Evolutionary conservation across 2,888 invertebrate genomes (phyloP), one percentile per base, ranked within the genome.

Genomic region (Megaustenia siamemsis): DNA sequence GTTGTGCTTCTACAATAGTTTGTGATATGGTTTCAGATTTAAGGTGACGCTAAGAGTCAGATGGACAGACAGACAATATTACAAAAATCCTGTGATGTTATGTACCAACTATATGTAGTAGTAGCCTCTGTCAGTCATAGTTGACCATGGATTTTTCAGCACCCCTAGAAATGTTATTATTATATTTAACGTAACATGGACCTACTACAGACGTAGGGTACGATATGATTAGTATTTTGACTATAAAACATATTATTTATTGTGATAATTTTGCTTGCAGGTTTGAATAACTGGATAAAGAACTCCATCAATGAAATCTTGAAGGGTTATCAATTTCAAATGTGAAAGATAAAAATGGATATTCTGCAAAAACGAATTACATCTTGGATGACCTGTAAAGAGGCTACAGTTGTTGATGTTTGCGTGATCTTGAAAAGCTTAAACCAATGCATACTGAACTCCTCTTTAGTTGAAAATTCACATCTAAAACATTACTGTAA

Each of bases 401-500:
- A 76, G 24, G 76, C 76, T 21, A 15, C 38, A 53, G 56, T n/a
- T 53, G n/a, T 77, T 5, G 40, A 60, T 43, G 40, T 77, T 38
- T 56, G 60, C 63, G 60, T 24, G 38, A 28, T 77, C 40, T 18
- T 77, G 77, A 77, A 77, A 43, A 56, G n/a, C 24, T 24, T 56
- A 35, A 24, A 38, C 4, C 45, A 63, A 43, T 18, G 56, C 56
- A 53, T 28, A 45, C 32, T 49, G 18, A 56, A 45, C 40, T 38
- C 60, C 28, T 40, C 43, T 8, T 10, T 40, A 8, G 28, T 28
- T 21, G 45, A n/a, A n/a, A 79, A 40, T 28, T 35, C 60, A 63
- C 76, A 68, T 35, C 38, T 83, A 63, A 71, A 77, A 68, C 63
- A 78, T 21, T 60, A 85, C 32, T 90, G 91, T 81, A 81, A 53